These are phyloP conservation scores for Drosophila ogumai DNA, from an alignment of 1,140 invertebrate genomes.

Conservation along the genomic window DNA sequence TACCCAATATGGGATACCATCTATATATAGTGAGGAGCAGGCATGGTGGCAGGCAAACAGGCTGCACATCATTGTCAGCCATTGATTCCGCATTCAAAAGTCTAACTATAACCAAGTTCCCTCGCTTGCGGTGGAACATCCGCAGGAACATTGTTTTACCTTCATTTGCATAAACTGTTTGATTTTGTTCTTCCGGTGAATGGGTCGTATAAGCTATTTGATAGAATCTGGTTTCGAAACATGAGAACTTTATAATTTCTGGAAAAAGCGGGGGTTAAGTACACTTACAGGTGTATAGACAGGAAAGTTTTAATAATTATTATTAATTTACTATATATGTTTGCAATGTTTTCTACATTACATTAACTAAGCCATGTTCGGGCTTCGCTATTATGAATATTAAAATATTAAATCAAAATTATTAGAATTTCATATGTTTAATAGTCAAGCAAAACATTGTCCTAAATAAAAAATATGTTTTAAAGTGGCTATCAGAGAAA, in stretches of 20 bases:
- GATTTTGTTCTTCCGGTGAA: background rate
- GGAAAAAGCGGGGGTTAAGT: background rate
- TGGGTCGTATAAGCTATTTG: background rate
- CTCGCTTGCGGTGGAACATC: slow-evolving; percentile 12
- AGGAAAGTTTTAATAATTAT: background rate
- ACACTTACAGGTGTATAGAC: background rate
- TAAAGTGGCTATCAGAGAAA: no score
- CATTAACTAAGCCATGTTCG: background rate
- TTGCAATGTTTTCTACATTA: background rate
- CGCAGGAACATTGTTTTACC: background rate
- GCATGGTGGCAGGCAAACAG: background rate
- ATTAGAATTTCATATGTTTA: no score
- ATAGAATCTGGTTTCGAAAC: background rate
- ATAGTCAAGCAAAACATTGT: no score
- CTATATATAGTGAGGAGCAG: background rate
- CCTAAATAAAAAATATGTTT: no score
- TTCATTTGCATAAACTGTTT: slow-evolving; percentile 43
- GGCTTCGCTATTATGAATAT: no score
- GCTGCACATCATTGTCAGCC: slow-evolving; percentile 48
- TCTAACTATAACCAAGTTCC: slow-evolving; percentile 10
- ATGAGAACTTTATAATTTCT: background rate
- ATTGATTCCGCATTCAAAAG: slow-evolving; percentile 28
- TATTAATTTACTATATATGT: background rate
- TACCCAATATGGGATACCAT: background rate
- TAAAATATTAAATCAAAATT: no score